A percentile compares a stretch with the other conserved stretches of the same genome.
Conservation (phyloP, 1,140 invertebrate genomes). For the Saccostrea cuccullata region DNA sequence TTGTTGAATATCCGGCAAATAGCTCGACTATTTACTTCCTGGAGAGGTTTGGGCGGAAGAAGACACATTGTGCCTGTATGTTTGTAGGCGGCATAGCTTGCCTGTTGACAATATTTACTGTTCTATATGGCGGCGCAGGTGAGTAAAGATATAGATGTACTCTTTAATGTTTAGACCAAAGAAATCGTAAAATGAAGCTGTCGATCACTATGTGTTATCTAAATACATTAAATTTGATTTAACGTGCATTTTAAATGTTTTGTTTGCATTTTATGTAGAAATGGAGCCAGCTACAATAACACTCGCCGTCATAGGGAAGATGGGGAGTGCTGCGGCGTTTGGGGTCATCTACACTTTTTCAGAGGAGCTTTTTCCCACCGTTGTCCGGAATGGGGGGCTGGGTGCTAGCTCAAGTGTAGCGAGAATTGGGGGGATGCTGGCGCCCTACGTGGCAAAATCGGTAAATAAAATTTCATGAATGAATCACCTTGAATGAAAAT, state of each 20-base stretch:
- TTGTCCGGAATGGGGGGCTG: slow-evolving; percentile 88
- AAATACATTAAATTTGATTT: background rate
- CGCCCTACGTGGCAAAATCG: slow-evolving; percentile 80
- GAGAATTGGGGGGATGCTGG: slow-evolving; percentile 86
- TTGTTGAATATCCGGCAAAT: slow-evolving; percentile 88
- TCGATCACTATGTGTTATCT: background rate
- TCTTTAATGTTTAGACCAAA: too few relatives aligned
- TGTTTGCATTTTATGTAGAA: background rate
- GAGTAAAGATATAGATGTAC: background rate
- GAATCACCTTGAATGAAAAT: background rate
- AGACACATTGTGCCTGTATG: slow-evolving; percentile 57
- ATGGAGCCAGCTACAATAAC: background rate
- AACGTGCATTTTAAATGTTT: background rate
- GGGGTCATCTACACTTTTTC: slow-evolving; percentile 89
- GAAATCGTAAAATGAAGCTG: too few relatives aligned
- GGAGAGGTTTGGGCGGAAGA: slow-evolving; percentile 58
- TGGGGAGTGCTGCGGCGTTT: slow-evolving; percentile 61
- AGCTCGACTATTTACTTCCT: slow-evolving; percentile 80
- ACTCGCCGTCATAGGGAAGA: slow-evolving; percentile 87
- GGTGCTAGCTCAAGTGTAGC: slow-evolving; percentile 88
- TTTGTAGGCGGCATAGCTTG: slow-evolving; percentile 60
- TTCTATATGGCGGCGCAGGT: slow-evolving; percentile 59
- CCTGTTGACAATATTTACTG: slow-evolving; percentile 56
- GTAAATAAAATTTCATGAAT: slow-evolving; percentile 50
- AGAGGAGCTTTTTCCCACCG: slow-evolving; percentile 91